A percentile compares a stretch with the other conserved stretches of the same genome.
phyloP scores from a whole-genome alignment of 2,113 vertebrate species.

The Cyanocitta stelleri region DNA sequence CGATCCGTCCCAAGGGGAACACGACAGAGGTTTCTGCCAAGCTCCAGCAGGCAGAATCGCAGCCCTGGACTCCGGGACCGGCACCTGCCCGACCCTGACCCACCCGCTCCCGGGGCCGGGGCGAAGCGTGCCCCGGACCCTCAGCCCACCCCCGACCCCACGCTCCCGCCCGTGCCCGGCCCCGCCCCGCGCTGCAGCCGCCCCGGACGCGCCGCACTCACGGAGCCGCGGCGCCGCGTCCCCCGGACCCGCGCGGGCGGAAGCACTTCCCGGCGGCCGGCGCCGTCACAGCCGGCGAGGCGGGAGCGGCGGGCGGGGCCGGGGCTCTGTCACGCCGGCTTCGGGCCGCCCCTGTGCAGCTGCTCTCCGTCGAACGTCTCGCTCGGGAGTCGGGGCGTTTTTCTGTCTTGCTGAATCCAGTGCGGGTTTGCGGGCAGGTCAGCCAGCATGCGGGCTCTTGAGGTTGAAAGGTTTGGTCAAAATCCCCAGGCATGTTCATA shows the following conservation, averaged over 20 bases:
- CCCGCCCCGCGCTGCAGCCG: background rate
- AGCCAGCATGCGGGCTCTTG: fast-evolving
- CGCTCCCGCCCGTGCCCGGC: background rate
- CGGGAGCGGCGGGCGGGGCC: background rate
- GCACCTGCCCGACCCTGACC: background rate
- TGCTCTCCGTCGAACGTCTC: fast-evolving
- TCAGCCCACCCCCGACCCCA: fast-evolving
- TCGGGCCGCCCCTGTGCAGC: fast-evolving
- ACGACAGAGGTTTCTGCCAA: fast-evolving
- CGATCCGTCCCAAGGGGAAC: background rate
- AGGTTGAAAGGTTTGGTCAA: background rate
- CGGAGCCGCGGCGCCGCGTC: background rate
- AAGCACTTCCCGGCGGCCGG: background rate
- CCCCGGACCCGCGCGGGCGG: background rate
- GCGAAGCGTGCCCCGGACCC: background rate
- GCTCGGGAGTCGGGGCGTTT: fast-evolving
- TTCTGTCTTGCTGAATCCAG: fast-evolving
- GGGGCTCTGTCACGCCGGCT: too few species aligned
- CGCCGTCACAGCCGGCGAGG: background rate
- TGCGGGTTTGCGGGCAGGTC: fast-evolving
- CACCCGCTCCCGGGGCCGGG: too few species aligned
- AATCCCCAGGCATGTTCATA: fast-evolving
- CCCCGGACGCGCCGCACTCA: background rate
- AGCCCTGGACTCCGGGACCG: background rate
- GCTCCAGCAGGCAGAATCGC: background rate